Conservation (phyloP, 2,113 vertebrate species). For the Aptenodytes patagonicus region DNA sequence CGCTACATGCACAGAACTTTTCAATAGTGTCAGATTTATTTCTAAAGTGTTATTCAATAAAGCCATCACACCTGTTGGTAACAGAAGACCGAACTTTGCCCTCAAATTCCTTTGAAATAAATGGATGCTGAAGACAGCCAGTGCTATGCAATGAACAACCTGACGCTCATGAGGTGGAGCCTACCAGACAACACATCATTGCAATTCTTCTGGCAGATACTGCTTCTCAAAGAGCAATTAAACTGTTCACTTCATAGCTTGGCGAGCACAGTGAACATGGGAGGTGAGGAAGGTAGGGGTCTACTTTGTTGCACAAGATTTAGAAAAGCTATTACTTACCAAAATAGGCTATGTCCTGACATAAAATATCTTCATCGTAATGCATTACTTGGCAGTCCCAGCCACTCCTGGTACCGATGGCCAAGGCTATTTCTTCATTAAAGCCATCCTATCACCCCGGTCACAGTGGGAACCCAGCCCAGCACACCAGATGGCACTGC, state of each 20-base stretch:
- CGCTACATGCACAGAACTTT: background rate
- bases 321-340: background rate
- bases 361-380: background rate
- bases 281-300: background rate
- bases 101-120: background rate
- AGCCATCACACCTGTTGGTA: background rate
- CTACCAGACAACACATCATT: background rate
- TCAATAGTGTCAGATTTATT: background rate
- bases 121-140: background rate
- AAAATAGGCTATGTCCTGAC: background rate
- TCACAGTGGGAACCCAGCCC: background rate
- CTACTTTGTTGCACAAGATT: background rate
- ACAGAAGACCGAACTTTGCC: background rate
- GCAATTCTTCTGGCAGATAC: background rate
- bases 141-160: background rate
- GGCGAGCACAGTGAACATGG: background rate
- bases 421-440: background rate
- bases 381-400: background rate
- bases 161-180: background rate
- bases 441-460: background rate
- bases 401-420: accelerated
- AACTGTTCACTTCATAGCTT: background rate
- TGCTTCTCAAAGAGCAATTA: background rate
- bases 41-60: background rate
- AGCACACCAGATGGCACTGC: background rate